Evolutionary conservation across 2,888 invertebrate genomes (phyloP).

Genomic region (Invenusta paracnida): DNA sequence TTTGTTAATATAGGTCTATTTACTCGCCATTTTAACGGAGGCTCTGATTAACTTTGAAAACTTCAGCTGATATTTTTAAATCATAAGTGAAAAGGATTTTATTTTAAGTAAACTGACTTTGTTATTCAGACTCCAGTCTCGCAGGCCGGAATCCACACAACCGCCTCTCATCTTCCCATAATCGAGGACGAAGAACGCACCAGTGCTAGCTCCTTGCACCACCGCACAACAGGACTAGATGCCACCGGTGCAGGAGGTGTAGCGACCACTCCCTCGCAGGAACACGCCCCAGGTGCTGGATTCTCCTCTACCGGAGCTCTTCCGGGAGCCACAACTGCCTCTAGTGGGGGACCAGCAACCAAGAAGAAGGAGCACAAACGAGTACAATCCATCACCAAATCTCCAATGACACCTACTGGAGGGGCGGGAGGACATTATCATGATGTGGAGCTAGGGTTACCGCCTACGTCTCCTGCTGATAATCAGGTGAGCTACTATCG

Average conservation of each 20-base stretch:
- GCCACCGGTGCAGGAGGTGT: background rate
- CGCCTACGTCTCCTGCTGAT: too few relatives aligned
- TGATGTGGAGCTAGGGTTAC: background rate
- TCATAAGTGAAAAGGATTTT: too few relatives aligned
- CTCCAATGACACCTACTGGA: too few relatives aligned
- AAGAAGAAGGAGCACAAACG: background rate
- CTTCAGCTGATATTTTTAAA: too few relatives aligned
- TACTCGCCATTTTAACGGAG: too few relatives aligned
- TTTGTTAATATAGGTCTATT: too few relatives aligned
- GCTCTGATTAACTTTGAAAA: too few relatives aligned
- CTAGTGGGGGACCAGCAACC: background rate
- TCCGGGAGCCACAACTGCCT: background rate
- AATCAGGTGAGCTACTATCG: too few relatives aligned
- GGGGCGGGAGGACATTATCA: background rate
- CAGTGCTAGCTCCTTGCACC: background rate
- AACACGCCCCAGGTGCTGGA: background rate
- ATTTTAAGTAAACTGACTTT: too few relatives aligned
- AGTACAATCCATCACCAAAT: background rate
- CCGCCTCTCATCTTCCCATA: background rate
- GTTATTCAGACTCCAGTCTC: background rate
- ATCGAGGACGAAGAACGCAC: conserved; percentile 7
- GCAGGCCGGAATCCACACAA: background rate
- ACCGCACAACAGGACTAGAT: background rate
- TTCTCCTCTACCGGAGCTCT: background rate
- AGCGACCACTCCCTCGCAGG: background rate